phyloP scores from a whole-genome alignment of 2,888 invertebrate species.

The Gymnosoma rotundatum region DNA sequence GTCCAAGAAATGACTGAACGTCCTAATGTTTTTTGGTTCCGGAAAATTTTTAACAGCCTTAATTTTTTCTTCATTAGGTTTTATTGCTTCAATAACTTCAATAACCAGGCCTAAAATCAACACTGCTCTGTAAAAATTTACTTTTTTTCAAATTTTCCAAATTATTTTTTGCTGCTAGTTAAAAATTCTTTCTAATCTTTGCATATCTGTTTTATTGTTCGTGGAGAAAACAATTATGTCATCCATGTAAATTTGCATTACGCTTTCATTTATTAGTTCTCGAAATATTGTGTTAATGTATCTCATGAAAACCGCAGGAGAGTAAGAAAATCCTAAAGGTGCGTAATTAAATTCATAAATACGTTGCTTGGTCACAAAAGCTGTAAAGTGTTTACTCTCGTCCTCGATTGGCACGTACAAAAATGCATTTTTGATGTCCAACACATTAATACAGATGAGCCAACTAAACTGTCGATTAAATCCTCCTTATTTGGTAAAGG shows the following conservation, averaged over 20 bases:
- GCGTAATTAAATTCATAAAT: constrained; percentile 50
- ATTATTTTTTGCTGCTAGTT: constrained; percentile 36
- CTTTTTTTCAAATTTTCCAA: constrained; percentile 69
- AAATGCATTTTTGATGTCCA: constrained; percentile 59
- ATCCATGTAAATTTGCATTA: constrained; percentile 61
- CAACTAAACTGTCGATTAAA: constrained; percentile 29
- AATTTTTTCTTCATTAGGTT: constrained; percentile 48
- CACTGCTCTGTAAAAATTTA: constrained; percentile 58
- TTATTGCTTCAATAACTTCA: constrained; percentile 45
- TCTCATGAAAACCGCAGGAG: constrained; percentile 53
- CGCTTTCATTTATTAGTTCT: constrained; percentile 46
- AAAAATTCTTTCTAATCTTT: too few species aligned
- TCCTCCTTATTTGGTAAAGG: constrained; percentile 53
- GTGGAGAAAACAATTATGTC: constrained; percentile 65
- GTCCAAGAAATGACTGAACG: constrained; percentile 47
- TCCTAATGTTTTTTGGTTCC: constrained; percentile 45
- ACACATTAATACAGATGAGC: constrained; percentile 32
- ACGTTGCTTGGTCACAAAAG: constrained; percentile 52
- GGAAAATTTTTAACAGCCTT: constrained; percentile 44
- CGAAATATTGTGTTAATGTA: constrained; percentile 60
- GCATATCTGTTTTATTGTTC: too few species aligned
- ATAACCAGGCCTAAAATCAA: constrained; percentile 58
- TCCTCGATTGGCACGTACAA: constrained; percentile 61
- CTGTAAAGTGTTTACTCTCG: constrained; percentile 36
- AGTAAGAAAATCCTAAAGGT: constrained; percentile 58